A percentile compares a stretch with the other conserved stretches of the same genome.
Evolutionary conservation across 64 coral and sea anemone genomes (phyloP).

Genomic region (Dendrophyllia cribrosa): DNA sequence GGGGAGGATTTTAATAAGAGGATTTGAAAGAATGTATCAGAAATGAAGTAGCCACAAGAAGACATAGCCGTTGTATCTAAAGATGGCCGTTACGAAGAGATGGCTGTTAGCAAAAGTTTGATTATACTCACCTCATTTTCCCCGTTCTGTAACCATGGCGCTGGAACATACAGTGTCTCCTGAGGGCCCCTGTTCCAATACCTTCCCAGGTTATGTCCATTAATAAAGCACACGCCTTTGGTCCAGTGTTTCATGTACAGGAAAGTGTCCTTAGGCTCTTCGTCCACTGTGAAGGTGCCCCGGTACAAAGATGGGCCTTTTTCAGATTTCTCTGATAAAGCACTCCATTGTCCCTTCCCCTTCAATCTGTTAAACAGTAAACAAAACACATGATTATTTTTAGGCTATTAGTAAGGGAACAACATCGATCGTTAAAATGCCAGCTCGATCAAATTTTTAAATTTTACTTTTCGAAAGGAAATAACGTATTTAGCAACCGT

Average conservation of each 20-base stretch:
- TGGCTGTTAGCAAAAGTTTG: neutral
- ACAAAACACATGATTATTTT: neutral
- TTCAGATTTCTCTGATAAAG: neutral
- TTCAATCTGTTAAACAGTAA: conserved; percentile 40
- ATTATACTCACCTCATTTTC: conserved; percentile 64
- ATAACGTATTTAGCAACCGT: too few species aligned
- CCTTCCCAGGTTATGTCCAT: conserved; percentile 89
- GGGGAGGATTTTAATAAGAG: too few species aligned
- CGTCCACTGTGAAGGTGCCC: conserved; percentile 59
- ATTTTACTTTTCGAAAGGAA: too few species aligned
- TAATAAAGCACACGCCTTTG: conserved; percentile 88
- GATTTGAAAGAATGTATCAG: too few species aligned
- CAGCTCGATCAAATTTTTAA: too few species aligned
- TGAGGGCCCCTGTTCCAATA: conserved; percentile 91
- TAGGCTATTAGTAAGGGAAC: too few species aligned
- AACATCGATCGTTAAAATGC: too few species aligned
- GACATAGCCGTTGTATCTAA: too few species aligned
- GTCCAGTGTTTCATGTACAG: conserved; percentile 75
- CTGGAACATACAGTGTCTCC: conserved; percentile 80
- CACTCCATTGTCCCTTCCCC: conserved; percentile 53
- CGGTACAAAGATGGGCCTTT: conserved; percentile 62
- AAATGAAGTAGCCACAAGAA: too few species aligned
- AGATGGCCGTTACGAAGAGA: too few species aligned
- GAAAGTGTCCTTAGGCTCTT: conserved; percentile 78
- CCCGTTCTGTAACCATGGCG: conserved; percentile 74